A percentile compares a stretch with the other conserved stretches of the same genome.
Evolutionary conservation across 1,140 invertebrate genomes (phyloP).

Genomic region (Cylas formicarius): DNA sequence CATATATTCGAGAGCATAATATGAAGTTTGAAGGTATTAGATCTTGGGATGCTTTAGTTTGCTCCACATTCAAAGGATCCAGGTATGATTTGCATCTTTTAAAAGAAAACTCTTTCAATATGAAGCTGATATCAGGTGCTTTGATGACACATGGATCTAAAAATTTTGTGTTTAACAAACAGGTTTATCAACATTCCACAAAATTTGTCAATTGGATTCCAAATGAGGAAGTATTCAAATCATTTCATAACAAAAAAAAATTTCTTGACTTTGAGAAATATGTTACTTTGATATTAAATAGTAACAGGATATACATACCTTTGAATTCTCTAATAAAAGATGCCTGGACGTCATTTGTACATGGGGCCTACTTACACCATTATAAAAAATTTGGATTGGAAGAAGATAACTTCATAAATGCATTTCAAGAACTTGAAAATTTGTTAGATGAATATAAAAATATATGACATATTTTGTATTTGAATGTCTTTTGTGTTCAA

Average conservation of each 20-base stretch:
- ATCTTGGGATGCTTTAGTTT: slow-evolving; percentile 16
- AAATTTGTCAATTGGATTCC: slow-evolving; percentile 45
- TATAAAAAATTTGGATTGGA: slow-evolving; percentile 46
- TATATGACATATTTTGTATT: slow-evolving; percentile 24
- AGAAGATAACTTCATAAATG: slow-evolving; percentile 45
- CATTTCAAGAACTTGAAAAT: slow-evolving; percentile 46
- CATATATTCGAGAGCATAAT: slow-evolving; percentile 30
- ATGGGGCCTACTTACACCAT: slow-evolving; percentile 49
- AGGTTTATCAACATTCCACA: slow-evolving; percentile 31
- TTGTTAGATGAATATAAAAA: slow-evolving; percentile 44
- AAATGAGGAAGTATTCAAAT: slow-evolving; percentile 35
- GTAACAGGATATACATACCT: slow-evolving; percentile 38
- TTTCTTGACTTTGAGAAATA: slow-evolving; percentile 45
- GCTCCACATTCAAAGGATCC: slow-evolving; percentile 13
- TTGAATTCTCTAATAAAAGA: slow-evolving; percentile 43
- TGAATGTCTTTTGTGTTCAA: slow-evolving; percentile 1
- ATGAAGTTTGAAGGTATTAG: slow-evolving; percentile 34
- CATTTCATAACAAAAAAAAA: slow-evolving; percentile 41
- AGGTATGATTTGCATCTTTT: slow-evolving; percentile 15
- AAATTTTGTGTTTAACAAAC: too few relatives aligned
- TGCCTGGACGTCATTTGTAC: slow-evolving; percentile 45
- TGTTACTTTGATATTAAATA: slow-evolving; percentile 44
- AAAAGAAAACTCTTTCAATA: slow-evolving; percentile 1
- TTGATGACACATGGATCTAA: slow-evolving; percentile 39
- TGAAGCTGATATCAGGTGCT: slow-evolving; percentile 13